These are phyloP conservation scores for Vimba vimba DNA, from an alignment of 2,113 vertebrate genomes.

Conservation along the genomic window DNA sequence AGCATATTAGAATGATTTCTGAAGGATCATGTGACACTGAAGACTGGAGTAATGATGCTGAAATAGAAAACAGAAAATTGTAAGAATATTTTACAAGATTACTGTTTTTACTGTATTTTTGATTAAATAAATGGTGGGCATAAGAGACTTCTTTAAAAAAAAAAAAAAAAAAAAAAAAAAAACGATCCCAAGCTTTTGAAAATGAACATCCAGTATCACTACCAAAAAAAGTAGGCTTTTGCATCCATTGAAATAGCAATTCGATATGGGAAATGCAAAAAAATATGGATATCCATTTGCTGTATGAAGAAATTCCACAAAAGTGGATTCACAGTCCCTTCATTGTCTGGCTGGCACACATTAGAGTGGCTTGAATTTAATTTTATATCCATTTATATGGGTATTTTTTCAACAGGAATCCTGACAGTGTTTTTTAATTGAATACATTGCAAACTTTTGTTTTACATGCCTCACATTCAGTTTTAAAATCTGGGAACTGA, in stretches of 20 bases:
- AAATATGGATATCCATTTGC: background rate
- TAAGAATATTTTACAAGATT: background rate
- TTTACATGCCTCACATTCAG: constrained; percentile 1
- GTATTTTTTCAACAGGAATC: background rate
- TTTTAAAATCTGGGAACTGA: background rate
- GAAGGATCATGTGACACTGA: background rate
- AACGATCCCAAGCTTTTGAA: background rate
- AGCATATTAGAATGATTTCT: background rate
- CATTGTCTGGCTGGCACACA: constrained; percentile 29
- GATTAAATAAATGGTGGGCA: background rate
- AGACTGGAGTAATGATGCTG: background rate
- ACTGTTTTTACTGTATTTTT: background rate
- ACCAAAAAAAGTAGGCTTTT: constrained; percentile 9
- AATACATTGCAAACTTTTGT: background rate
- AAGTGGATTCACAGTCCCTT: constrained; percentile 7
- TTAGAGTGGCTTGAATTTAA: background rate
- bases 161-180: too few species aligned
- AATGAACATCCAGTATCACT: background rate
- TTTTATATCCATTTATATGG: constrained; percentile 20
- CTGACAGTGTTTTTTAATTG: background rate
- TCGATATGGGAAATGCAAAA: constrained; percentile 24
- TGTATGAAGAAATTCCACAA: constrained; percentile 21
- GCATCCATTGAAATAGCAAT: constrained; percentile 33
- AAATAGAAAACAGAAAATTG: background rate
- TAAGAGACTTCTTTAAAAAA: too few species aligned